Evolutionary conservation across 2,888 invertebrate species (phyloP), one percentile per base, ranked within the genome.

Genomic region (Pecten maximus): DNA sequence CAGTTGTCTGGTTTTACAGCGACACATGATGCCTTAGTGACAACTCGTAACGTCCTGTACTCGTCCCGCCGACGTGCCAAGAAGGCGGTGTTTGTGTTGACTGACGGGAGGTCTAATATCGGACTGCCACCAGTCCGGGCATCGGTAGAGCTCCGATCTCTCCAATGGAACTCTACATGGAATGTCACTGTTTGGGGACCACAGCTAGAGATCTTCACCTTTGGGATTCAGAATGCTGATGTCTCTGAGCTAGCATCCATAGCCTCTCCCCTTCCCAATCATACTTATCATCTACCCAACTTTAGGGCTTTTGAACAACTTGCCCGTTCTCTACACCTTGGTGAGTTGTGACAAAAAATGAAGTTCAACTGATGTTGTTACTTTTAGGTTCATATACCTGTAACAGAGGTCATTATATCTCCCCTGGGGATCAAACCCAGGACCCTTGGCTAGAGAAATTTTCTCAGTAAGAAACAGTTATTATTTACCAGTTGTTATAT

Each of bases 61-160:
- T 90, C 87, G n/a, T 93, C 93, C 16, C 88, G 94, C 16, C 89
- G 87, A 8, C 28, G 74, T 40, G 92, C 94, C 12, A 93, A 93
- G 48, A 94, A 94, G 88, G 94, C 94, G 12, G 93, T 95, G 15
- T 91, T 95, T 40, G 92, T 94, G 19, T 88, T 95, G 40, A 95
- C 94, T 10, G 94, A 94, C 88, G 95, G 95, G 2, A 92, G 92
- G 50, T 94, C 94, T n/a, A 95, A 95, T 91, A 93, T 95, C 60
- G 95, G 95, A 12, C 91, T 91, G 10, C 93, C 94, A 2, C 95
- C 95, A 3, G 92, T 94, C n/a, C 89, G 91, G 48, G 93, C 92
- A 15, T 93, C 95, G 10, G 88, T 94, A 40, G 93, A 95, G 40
- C 91, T 95, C 16, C 91, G 94, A 44, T 93, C 94, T 2, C 90